Percentiles rank a stretch among this genome's conserved stretches.
Evolutionary conservation across 2,113 vertebrate species (phyloP).

Genomic region (Colinus virginianus): DNA sequence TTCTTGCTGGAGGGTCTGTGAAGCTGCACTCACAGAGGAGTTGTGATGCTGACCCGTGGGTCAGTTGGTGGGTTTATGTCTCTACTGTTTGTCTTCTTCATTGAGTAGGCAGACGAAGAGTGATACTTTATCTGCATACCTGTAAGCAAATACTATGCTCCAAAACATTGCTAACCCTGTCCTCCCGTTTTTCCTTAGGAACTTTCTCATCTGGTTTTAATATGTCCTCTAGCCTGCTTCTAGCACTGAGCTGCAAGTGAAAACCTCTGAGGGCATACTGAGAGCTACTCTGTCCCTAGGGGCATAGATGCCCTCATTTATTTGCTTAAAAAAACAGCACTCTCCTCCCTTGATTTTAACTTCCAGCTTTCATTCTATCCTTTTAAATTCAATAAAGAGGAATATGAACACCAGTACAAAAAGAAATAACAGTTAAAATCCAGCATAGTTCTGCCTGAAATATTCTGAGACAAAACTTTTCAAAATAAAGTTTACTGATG

Average conservation of each 20-base stretch:
- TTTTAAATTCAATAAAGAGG: rapidly evolving
- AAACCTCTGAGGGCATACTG: not conserved
- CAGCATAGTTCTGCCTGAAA: not conserved
- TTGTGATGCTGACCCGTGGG: not conserved
- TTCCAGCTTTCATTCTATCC: not conserved
- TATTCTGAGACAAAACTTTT: not conserved
- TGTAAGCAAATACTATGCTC: not conserved
- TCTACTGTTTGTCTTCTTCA: not conserved
- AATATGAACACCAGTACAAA: not conserved
- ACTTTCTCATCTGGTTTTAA: not conserved
- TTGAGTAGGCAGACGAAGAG: not conserved
- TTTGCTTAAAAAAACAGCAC: not conserved
- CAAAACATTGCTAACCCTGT: not conserved
- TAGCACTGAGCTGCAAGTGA: rapidly evolving
- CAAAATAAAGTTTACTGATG: not conserved
- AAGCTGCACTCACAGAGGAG: not conserved
- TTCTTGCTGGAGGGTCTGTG: not conserved
- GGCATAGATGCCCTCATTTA: not conserved
- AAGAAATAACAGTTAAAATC: not conserved
- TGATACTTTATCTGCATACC: not conserved
- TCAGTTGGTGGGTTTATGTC: not conserved
- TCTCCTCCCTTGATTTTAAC: not conserved
- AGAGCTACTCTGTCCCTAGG: not conserved
- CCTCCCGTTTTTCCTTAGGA: not conserved
- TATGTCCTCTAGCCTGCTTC: not conserved